phyloP scores from a whole-genome alignment of 2,113 vertebrate genomes.

The Propithecus coquereli region DNA sequence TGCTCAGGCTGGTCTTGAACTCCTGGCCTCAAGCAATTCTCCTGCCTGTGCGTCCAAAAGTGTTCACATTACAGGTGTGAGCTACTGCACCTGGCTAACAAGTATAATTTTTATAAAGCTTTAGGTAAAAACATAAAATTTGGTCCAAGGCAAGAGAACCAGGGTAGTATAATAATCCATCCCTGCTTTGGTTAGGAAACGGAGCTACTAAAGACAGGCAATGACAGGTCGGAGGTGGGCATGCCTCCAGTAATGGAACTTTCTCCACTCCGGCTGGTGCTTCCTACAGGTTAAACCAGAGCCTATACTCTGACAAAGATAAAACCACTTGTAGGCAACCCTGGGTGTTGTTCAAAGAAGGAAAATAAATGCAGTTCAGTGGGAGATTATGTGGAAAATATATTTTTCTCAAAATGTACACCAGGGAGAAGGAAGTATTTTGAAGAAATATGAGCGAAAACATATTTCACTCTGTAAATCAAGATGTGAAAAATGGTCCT shows the following conservation, averaged over 20 bases:
- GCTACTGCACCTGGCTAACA: background rate
- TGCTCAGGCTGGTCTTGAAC: too few relatives aligned
- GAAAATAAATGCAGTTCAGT: background rate
- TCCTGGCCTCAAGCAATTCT: too few relatives aligned
- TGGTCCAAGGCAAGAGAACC: background rate
- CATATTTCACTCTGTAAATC: background rate
- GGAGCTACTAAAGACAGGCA: background rate
- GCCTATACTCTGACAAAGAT: background rate
- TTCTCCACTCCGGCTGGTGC: background rate
- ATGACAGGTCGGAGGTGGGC: background rate
- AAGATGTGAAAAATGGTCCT: background rate
- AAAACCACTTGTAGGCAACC: background rate
- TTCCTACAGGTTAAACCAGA: background rate
- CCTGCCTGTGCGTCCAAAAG: too few relatives aligned
- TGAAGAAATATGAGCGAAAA: background rate
- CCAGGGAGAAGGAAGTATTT: background rate
- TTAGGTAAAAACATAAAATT: background rate
- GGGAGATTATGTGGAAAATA: background rate
- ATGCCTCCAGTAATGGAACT: background rate
- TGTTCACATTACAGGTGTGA: too few relatives aligned
- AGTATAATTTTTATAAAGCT: background rate
- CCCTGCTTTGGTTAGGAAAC: background rate
- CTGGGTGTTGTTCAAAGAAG: background rate
- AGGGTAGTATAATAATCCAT: background rate
- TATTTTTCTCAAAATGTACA: background rate